Percentiles rank a stretch among this genome's conserved stretches.
phyloP scores from a whole-genome alignment of 2,113 vertebrate genomes.

The Heterocephalus glaber region DNA sequence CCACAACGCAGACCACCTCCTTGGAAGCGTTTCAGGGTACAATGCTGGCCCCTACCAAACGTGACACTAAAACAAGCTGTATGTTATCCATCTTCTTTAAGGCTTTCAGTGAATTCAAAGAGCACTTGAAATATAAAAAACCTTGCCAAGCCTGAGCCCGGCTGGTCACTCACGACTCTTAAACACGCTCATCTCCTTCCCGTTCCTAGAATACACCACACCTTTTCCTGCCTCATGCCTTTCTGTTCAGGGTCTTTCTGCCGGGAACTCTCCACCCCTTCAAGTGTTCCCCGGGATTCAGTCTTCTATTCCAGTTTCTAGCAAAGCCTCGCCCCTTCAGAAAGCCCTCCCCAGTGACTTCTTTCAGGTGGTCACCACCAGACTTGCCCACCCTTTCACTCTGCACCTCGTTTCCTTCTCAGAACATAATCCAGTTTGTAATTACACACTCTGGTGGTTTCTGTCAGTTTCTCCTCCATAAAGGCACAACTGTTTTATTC shows the following conservation, averaged over 20 bases:
- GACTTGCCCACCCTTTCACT: background rate
- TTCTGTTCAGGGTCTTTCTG: background rate
- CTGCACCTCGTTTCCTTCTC: background rate
- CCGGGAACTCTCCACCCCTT: background rate
- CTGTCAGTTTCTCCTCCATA: background rate
- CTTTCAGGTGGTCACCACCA: background rate
- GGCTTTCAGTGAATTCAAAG: background rate
- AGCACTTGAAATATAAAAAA: background rate
- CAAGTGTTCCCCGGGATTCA: background rate
- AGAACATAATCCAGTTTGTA: background rate
- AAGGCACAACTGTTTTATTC: background rate
- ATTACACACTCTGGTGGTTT: background rate
- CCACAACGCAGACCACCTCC: background rate
- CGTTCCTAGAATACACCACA: background rate
- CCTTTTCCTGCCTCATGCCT: background rate
- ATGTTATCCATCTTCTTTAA: background rate
- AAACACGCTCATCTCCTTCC: background rate
- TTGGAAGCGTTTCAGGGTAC: background rate
- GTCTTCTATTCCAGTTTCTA: background rate
- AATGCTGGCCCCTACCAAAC: background rate
- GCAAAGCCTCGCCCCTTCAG: background rate
- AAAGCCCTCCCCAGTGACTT: background rate
- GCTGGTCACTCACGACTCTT: background rate
- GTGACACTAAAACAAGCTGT: background rate
- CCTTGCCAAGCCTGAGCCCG: too few species aligned